Base-by-base conservation (phyloP, 2,888 invertebrate species). In the Rugalucina vietnamica region DNA sequence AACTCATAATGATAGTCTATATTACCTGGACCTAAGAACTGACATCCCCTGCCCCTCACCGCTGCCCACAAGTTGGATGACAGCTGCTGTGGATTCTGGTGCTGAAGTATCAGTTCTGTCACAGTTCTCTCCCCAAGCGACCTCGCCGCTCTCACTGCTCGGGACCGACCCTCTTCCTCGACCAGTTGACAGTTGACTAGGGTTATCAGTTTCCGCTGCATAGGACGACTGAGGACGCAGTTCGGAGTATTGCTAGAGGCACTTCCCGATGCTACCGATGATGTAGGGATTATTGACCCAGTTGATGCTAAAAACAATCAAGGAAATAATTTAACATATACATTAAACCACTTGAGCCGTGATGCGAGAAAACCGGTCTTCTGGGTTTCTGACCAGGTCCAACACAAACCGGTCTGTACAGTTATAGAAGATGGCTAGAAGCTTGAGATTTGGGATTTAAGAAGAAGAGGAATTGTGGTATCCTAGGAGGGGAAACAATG, bases 1-100 rank as follows among this genome's bases (percentile, higher is more conserved):
- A n/a, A n/a, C n/a, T n/a, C n/a, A n/a, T n/a, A n/a, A n/a, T n/a
- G n/a, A n/a, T 49, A 27, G 12, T 71, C 8, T 43, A 24, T 71
- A 80, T 24, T 93, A 96, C 96, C 96, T 90, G 99, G 99, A 10
- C 99, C 99, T 39, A 99, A 96, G 95, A 99, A 99, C 95, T 99
- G 99, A 94, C 99, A 99, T 74, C 99, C 99, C 80, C 99, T 96
- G 0, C 98, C 98, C 70, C 99, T 96, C 14, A 99, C 99, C 36
- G 99, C 99, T 60, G 99, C 98, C 99, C 99, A 99, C 65, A 99
- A 95, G 95, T 98, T 98, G 10, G 98, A 98, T 82, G 97, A 97
- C 69, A 99, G 95, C 95, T 99, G 98, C 94, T 98, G 98, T 0
- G 98, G 98, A 95, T 98, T 98, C 96, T 99, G 99, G 95, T 99